Conservation (phyloP, 2,797 vertebrate genomes). For the Scarus forsteni region DNA sequence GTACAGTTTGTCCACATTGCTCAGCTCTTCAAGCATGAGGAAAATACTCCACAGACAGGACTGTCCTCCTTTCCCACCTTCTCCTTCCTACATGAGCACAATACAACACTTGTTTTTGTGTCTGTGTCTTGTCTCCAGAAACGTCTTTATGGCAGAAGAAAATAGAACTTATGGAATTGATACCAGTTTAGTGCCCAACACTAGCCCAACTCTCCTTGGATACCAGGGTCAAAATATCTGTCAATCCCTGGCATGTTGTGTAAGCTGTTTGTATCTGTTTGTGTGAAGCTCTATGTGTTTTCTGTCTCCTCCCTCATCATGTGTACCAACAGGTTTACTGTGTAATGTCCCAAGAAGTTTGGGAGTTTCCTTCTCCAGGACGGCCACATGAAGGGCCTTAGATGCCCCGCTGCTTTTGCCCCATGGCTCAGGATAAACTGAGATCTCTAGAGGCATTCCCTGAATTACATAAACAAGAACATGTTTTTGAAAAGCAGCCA, state of each 20-base stretch:
- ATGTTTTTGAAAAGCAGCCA: constrained; percentile 52
- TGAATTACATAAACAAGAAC: constrained; percentile 69
- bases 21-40: too few species aligned
- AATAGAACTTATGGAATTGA: too few species aligned
- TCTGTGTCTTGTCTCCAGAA: too few species aligned
- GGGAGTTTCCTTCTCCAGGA: constrained; percentile 44
- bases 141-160: too few species aligned
- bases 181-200: too few species aligned
- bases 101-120: too few species aligned
- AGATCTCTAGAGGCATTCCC: constrained; percentile 60
- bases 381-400: constrained; percentile 58
- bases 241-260: not conserved
- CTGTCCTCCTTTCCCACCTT: too few species aligned
- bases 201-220: constrained; percentile 2
- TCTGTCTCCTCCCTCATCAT: constrained; percentile 31
- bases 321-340: constrained; percentile 48
- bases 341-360: constrained; percentile 51
- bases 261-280: constrained; percentile 9
- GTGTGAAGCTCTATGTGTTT: constrained; percentile 13
- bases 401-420: constrained; percentile 33
- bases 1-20: too few species aligned
- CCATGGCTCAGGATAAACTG: constrained; percentile 51
- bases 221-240: not conserved
- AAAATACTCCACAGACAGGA: too few species aligned
- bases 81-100: too few species aligned